Evolutionary conservation across 2,113 vertebrate species (phyloP), one percentile per base, ranked within the genome.

Genomic region (Lethenteron reissneri): DNA sequence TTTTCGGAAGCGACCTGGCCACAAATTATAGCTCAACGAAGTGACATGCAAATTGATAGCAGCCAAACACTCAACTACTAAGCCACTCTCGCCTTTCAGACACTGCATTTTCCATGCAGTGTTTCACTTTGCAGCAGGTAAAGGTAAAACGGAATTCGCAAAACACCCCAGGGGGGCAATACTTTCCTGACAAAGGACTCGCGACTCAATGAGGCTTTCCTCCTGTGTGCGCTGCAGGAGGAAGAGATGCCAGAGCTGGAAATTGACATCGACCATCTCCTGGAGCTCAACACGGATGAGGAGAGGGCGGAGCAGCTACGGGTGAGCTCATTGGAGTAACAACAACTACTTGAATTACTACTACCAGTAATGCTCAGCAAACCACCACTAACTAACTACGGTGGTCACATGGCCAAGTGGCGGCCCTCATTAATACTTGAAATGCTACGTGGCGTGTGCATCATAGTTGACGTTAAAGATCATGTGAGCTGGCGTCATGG

Each of bases 201-300:
- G 41, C 6, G 41, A 41, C 41, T 41, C 41, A 41, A 41, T 41
- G 41, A 41, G 41, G 41, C 41, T 41, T 41, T 41, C 41, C 41
- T 41, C 41, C 41, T 41, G 41, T 68, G n/a, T 12, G 17, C n/a
- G n/a, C 14, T 64, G 64, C 64, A 68, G 64, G 64, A 68, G 64
- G 64, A 68, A 68, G 64, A 68, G 64, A 68, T 68, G 64, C 64
- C 64, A 10, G 64, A 68, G 64, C 64, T 68, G 9, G 64, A 68
- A 25, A 68, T 68, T 25, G 64, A 68, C 64, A 68, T 68, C 11
- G 64, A 68, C 25, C n/a, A 68, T 17, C 10, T 68, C n/a, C 64
- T 68, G 64, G 64, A 68, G n/a, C 64, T 68, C n/a, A 68, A 11
- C 64, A 68, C n/a, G n/a, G 64, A 68, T 3, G 64, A 68, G 25